These are phyloP conservation scores for Nannoperca obscura DNA, from an alignment of 2,797 vertebrate genomes.

Conservation along the genomic window DNA sequence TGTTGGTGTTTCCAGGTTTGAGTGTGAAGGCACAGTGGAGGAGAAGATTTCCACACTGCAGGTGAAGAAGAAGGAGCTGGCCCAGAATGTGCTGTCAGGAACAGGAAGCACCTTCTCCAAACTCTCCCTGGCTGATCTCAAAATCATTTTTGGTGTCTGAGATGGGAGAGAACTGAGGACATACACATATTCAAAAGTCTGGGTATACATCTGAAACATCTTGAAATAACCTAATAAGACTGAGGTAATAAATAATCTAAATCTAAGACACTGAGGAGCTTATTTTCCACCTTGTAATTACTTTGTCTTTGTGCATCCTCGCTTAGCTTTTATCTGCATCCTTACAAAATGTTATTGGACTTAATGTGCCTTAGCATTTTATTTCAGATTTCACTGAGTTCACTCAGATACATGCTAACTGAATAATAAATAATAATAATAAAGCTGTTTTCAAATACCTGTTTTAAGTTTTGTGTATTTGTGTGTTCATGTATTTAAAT, in stretches of 20 bases:
- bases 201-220: neutral
- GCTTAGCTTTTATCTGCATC: neutral
- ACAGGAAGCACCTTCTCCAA: conserved; percentile 87
- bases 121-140: conserved; percentile 92
- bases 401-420: neutral
- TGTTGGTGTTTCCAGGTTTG: conserved; percentile 85
- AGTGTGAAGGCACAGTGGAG: conserved; percentile 94
- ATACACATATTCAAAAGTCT: neutral
- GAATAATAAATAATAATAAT: too few species aligned
- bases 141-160: conserved; percentile 89
- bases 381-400: neutral
- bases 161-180: neutral
- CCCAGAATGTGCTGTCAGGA: conserved; percentile 92
- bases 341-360: neutral
- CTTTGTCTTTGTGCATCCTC: neutral
- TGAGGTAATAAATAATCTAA: neutral
- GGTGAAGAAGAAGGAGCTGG: conserved; percentile 92
- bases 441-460: neutral
- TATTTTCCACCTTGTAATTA: neutral
- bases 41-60: conserved; percentile 94
- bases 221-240: neutral
- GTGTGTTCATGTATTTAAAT: conserved; percentile 21
- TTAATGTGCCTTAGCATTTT: neutral
- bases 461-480: neutral
- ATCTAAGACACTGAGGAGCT: neutral